Evolutionary conservation across 2,888 invertebrate species (phyloP).

Genomic region (Tetragonula carbonaria): DNA sequence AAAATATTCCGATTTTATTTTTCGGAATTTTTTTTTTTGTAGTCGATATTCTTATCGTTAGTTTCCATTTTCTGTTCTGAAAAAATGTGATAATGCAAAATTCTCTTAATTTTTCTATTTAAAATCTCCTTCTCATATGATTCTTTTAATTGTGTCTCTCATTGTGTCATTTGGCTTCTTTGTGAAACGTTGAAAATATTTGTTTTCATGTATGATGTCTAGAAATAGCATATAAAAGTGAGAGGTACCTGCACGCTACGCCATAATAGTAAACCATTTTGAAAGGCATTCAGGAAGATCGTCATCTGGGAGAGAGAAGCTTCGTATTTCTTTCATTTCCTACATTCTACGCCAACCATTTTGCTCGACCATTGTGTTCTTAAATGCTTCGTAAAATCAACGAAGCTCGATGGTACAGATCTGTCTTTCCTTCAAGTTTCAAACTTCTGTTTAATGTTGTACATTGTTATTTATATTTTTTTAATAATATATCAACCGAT

Average conservation of each 20-base stretch:
- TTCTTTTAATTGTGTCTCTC: too few species aligned
- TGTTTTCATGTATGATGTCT: background rate
- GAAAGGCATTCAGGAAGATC: constrained; percentile 22
- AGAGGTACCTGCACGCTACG: background rate
- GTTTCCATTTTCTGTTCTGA: too few species aligned
- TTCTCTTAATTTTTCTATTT: background rate
- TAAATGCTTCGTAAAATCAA: background rate
- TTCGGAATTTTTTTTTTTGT: too few species aligned
- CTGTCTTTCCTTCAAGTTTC: background rate
- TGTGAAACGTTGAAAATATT: background rate
- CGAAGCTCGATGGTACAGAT: background rate
- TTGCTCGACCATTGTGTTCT: background rate
- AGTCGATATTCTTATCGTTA: too few species aligned
- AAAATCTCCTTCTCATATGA: background rate
- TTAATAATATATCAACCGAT: background rate
- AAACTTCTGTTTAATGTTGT: background rate
- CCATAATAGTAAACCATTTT: background rate
- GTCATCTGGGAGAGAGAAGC: constrained; percentile 1
- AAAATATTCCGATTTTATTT: too few species aligned
- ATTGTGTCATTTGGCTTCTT: background rate
- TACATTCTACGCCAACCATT: background rate
- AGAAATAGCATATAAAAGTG: background rate
- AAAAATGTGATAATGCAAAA: background rate
- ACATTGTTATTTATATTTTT: background rate
- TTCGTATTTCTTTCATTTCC: background rate